Evolutionary conservation across 2,797 vertebrate genomes (phyloP).

Genomic region (Fistularia tabacaria): DNA sequence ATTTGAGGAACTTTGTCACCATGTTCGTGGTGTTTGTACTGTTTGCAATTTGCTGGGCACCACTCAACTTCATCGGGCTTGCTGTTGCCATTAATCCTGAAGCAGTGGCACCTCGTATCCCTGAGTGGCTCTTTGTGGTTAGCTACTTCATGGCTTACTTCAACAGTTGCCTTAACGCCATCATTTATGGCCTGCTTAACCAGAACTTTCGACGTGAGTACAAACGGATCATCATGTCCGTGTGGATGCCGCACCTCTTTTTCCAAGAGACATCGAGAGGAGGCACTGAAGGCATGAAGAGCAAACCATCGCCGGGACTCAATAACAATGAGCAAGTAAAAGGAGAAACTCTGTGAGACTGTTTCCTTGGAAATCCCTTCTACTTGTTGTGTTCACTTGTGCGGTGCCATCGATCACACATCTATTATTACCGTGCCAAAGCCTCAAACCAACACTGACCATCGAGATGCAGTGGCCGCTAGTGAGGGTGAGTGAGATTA

Average conservation of each 20-base stretch:
- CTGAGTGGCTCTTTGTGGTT: conserved; percentile 79
- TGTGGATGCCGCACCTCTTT: conserved; percentile 79
- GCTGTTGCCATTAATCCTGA: conserved; percentile 79
- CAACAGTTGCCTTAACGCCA: conserved; percentile 89
- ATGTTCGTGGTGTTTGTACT: conserved; percentile 88
- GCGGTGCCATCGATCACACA: conserved; percentile 18
- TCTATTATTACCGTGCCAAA: conserved; percentile 27
- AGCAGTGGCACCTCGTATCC: conserved; percentile 75
- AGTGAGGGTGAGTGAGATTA: not conserved
- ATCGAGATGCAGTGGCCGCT: conserved; percentile 8
- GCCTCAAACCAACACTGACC: conserved; percentile 15
- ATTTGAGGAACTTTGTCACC: conserved; percentile 84
- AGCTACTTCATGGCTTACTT: conserved; percentile 59
- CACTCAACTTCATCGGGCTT: conserved; percentile 83
- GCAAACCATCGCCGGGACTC: conserved; percentile 79
- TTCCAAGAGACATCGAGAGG: conserved; percentile 78
- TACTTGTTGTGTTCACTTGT: not conserved
- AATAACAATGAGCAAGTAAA: conserved; percentile 82
- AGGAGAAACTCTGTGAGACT: conserved; percentile 71
- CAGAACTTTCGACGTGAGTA: conserved; percentile 88
- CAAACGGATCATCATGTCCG: conserved; percentile 77
- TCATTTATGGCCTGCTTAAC: conserved; percentile 86
- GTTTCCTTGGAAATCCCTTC: not conserved
- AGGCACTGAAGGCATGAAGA: conserved; percentile 77
- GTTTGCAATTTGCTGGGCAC: conserved; percentile 87